Base-by-base conservation (phyloP, 2,797 vertebrate species). In the Sebastes melanostomus region DNA sequence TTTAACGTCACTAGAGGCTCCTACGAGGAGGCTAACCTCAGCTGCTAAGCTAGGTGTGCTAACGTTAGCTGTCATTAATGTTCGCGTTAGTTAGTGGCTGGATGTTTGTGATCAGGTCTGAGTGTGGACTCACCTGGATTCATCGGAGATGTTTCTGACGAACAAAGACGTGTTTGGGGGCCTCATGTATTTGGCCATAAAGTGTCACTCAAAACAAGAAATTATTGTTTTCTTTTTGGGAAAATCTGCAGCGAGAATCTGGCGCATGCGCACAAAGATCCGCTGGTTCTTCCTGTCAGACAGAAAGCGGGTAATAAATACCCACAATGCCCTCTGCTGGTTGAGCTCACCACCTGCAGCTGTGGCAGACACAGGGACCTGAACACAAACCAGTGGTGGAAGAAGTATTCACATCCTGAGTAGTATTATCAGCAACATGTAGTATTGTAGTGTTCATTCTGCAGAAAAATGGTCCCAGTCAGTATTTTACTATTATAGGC, bases 151-250 rank as follows among this genome's bases (percentile, higher is more conserved):
- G 89, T 99, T 99, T 89, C 98, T 94, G 55, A 99, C 97, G 90
- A 99, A 99, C 70, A 99, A 94, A 76, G 98, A 99, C 4, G 97
- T 96, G 84, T 98, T 99, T 30, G 98, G 97, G 54, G 98, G 98
- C 55, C 98, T 96, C 94, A 98, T 93, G 89, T 98, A 97, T 89
- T 96, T 96, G 91, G 97, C 96, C 97, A 98, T 97, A 82, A 69
- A 88, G 38, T 80, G 67, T 34, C 72, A 89, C 65, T 70, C 70
- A 13, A 4, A 4, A 65, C 59, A 81, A 78, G n/a, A 72, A 84
- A 12, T 38, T 38, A 38, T 14, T 22, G 8, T 34, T n/a, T 38
- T n/a, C 2, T 30, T 38, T 42, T 72, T 61, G 2, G 1, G 3
- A 73, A 80, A 76, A 78, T 42, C 65, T 60, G 27, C 69, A 62